Percentiles rank a stretch among this genome's conserved stretches.
phyloP scores from a whole-genome alignment of 2,113 vertebrate species.

The Lanius ludovicianus region DNA sequence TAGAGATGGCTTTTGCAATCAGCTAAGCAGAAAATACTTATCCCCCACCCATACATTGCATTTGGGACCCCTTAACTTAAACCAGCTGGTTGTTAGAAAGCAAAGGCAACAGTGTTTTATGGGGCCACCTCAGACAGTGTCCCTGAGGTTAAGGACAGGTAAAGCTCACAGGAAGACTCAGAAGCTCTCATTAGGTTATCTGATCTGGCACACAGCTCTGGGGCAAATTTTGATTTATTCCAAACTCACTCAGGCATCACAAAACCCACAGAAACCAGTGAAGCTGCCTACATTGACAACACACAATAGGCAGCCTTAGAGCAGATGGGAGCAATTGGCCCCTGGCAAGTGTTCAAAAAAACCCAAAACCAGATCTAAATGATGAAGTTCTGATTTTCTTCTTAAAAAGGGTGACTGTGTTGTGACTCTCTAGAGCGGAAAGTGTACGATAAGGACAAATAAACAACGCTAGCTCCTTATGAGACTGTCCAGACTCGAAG shows the following conservation, averaged over 20 bases:
- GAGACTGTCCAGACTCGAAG: background rate
- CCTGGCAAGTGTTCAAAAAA: background rate
- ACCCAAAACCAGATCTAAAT: background rate
- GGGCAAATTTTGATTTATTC: background rate
- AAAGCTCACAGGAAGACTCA: background rate
- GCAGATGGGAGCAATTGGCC: background rate
- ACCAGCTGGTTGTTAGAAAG: background rate
- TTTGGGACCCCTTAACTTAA: background rate
- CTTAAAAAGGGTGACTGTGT: background rate
- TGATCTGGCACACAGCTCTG: background rate
- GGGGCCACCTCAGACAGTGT: background rate
- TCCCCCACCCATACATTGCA: background rate
- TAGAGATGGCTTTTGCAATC: background rate
- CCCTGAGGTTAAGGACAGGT: background rate
- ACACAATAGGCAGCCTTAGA: rapidly evolving
- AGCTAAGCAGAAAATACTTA: background rate
- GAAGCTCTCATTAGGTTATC: background rate
- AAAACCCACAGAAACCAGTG: background rate
- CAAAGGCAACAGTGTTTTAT: background rate
- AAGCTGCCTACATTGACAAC: background rate
- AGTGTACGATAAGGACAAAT: background rate
- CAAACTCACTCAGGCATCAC: background rate
- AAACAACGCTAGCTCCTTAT: background rate
- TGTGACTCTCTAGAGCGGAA: background rate
- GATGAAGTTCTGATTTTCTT: background rate